Conservation (phyloP, 2,888 invertebrate genomes). For the Ophraella communa region DNA sequence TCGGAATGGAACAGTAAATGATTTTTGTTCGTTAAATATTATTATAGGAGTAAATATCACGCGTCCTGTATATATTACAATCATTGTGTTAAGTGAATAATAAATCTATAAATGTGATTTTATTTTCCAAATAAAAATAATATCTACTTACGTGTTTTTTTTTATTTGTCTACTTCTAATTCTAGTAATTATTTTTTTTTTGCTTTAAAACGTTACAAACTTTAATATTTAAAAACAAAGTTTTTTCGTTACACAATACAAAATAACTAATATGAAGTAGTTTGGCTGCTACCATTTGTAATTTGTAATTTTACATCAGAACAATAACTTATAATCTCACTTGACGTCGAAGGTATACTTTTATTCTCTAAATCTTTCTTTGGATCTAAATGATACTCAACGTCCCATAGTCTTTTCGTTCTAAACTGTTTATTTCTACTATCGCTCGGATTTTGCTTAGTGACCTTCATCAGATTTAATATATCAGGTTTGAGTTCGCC, state of each 20-base stretch:
- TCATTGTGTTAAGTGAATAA: conserved; percentile 7
- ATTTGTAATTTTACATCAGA: conserved; percentile 24
- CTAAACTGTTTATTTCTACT: conserved; percentile 39
- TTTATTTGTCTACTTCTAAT: too few species aligned
- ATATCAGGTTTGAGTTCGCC: conserved; percentile 41
- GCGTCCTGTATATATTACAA: conserved; percentile 35
- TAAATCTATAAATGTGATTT: background rate
- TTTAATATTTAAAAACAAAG: too few species aligned
- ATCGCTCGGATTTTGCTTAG: conserved; percentile 37
- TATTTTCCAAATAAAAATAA: too few species aligned
- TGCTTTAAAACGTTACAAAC: too few species aligned
- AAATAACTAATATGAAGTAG: too few species aligned
- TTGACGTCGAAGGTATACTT: conserved; percentile 18
- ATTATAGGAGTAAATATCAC: conserved; percentile 37
- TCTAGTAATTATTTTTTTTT: too few species aligned
- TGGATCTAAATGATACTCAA: conserved; percentile 36
- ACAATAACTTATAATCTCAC: conserved; percentile 27
- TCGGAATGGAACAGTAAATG: conserved; percentile 54
- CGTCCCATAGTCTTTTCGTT: conserved; percentile 37
- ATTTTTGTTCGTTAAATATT: conserved; percentile 38
- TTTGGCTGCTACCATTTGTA: conserved; percentile 15
- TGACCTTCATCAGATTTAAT: conserved; percentile 39
- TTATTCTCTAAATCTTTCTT: conserved; percentile 13
- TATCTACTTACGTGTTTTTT: too few species aligned
- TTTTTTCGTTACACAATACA: too few species aligned